Base-by-base conservation (phyloP, 2,797 vertebrate species). In the Spea hammondii region DNA sequence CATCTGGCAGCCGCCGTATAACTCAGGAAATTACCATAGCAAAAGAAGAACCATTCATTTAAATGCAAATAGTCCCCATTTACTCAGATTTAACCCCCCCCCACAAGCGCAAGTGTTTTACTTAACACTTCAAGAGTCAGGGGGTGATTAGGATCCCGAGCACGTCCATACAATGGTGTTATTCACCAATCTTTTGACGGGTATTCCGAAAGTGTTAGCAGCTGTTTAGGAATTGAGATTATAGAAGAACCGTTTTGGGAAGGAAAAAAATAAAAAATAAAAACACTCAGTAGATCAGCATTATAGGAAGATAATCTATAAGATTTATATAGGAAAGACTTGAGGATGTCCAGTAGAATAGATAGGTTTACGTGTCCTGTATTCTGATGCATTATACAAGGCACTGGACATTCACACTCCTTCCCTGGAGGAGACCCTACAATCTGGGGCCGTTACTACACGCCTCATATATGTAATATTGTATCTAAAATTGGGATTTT, bases 11-110 rank as follows among this genome's bases (percentile, higher is more conserved):
- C 32, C 32, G 32, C 32, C 32, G 32, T 32, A 32, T 32, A 32
- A 32, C 32, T 2, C 11, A 45, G 10, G 5, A 55, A 46, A 76
- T 55, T 71, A 57, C 3, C 46, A 45, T 48, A 14, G 60, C 32
- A 5, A 70, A 17, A 64, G 55, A 55, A 5, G 53, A n/a, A 17
- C 4, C 14, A 6, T 46, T 67, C 8, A 64, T 84, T 80, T 14
- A 79, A 67, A 80, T 78, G 82, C 75, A 80, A 64, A 74, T 71
- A 55, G 62, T 1, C 3, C 62, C 5, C 49, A 14, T 4, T 12
- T 5, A 45, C 14, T 65, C 14, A 55, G n/a, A 47, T 12, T 47
- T 48, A 9, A 7, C 44, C 13, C 53, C 11, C 44, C 13, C 53
- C 74, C 53, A 8, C 45, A 11, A 62, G 10, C 14, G 6, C 6